phyloP scores from a whole-genome alignment of 2,113 vertebrate species.

The Eleginops maclovinus region DNA sequence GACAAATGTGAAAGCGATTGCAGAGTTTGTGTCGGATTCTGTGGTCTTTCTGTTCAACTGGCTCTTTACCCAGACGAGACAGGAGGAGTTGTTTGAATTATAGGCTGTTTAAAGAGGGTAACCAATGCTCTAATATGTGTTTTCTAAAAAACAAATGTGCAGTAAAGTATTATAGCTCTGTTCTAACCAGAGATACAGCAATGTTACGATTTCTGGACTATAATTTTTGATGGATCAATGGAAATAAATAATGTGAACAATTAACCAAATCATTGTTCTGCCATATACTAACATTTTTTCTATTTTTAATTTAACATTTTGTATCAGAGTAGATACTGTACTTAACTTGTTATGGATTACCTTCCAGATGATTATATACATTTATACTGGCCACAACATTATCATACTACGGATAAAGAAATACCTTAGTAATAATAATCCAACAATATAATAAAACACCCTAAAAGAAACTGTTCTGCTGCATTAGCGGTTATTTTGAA shows the following conservation, averaged over 20 bases:
- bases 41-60: slow-evolving; percentile 62
- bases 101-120: slow-evolving; percentile 32
- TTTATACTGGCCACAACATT: background rate
- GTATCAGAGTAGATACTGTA: background rate
- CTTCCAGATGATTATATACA: background rate
- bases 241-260: slow-evolving; percentile 48
- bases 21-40: slow-evolving; percentile 53
- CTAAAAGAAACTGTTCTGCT: background rate
- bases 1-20: slow-evolving; percentile 64
- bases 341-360: background rate
- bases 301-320: background rate
- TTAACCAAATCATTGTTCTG: slow-evolving; percentile 8
- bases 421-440: background rate
- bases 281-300: background rate
- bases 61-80: slow-evolving; percentile 72
- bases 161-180: background rate
- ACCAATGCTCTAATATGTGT: background rate
- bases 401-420: background rate
- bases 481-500: background rate
- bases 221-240: slow-evolving; percentile 14
- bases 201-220: background rate
- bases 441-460: background rate
- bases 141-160: slow-evolving; percentile 8
- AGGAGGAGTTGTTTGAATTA: slow-evolving; percentile 77
- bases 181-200: background rate